Evolutionary conservation across 1,140 invertebrate species (phyloP).

Genomic region (Parasteatoda tepidariorum): DNA sequence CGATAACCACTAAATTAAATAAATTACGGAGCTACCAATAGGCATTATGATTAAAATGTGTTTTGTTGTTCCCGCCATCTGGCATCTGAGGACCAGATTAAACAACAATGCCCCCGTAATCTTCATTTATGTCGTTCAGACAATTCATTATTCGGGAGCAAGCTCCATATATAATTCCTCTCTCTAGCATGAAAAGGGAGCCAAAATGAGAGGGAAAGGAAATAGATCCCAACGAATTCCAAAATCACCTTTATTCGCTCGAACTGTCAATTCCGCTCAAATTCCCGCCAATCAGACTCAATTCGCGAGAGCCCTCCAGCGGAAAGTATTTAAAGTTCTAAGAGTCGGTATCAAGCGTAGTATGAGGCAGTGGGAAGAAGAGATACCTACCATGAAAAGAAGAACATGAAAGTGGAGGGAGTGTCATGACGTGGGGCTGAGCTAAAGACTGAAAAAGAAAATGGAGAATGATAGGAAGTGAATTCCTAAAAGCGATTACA

Average conservation of each 20-base stretch:
- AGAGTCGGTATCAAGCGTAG: not conserved
- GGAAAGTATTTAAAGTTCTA: constrained; percentile 34
- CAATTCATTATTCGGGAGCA: not conserved
- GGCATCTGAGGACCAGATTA: too few species aligned
- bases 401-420: not conserved
- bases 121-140: too few species aligned
- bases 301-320: not conserved
- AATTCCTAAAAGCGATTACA: constrained; percentile 50
- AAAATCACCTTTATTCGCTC: not conserved
- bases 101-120: too few species aligned
- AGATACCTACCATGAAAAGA: not conserved
- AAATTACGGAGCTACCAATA: too few species aligned
- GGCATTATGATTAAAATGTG: too few species aligned
- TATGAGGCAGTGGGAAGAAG: not conserved
- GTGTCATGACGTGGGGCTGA: not conserved
- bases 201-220: not conserved
- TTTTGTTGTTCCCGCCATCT: too few species aligned
- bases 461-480: constrained; percentile 39
- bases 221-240: not conserved
- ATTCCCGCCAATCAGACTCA: not conserved
- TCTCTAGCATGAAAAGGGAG: not conserved
- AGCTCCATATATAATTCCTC: not conserved
- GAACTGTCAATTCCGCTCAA: constrained; percentile 17
- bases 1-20: too few species aligned
- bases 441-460: not conserved